Percentiles rank a stretch among this genome's conserved stretches.
Evolutionary conservation across 2,888 invertebrate species (phyloP).

Genomic region (Brachyopa scutellaris): DNA sequence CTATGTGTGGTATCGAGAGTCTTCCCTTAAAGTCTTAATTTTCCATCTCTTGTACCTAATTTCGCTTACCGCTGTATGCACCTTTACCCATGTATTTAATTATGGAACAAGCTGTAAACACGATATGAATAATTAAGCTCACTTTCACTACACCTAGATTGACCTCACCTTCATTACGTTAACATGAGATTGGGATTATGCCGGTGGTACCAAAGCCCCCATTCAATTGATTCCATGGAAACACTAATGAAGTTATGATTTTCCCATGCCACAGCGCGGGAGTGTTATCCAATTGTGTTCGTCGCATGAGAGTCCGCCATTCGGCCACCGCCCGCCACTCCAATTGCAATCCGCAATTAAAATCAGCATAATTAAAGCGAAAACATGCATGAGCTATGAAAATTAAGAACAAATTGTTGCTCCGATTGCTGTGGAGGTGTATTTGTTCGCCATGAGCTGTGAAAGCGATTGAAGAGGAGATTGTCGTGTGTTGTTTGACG

Average conservation of each 20-base stretch:
- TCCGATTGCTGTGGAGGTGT: conserved; percentile 1
- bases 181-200: no score
- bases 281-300: conserved; percentile 8
- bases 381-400: conserved; percentile 38
- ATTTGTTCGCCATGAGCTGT: conserved; percentile 19
- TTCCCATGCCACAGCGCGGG: not conserved
- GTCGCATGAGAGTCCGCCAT: not conserved
- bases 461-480: conserved; percentile 32
- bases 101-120: no score
- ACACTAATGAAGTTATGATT: not conserved
- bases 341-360: conserved; percentile 38
- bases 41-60: no score
- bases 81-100: no score
- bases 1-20: no score
- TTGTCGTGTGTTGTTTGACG: conserved; percentile 1
- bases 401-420: conserved; percentile 58
- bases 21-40: no score
- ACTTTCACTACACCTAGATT: no score
- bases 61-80: no score
- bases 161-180: no score
- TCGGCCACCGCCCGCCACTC: not conserved
- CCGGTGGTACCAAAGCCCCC: no score
- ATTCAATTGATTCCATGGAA: not conserved
- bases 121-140: no score
- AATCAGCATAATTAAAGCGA: conserved; percentile 50